A percentile compares a stretch with the other conserved stretches of the same genome.
phyloP scores from a whole-genome alignment of 2,888 invertebrate genomes.

The Dendrolimus houi region DNA sequence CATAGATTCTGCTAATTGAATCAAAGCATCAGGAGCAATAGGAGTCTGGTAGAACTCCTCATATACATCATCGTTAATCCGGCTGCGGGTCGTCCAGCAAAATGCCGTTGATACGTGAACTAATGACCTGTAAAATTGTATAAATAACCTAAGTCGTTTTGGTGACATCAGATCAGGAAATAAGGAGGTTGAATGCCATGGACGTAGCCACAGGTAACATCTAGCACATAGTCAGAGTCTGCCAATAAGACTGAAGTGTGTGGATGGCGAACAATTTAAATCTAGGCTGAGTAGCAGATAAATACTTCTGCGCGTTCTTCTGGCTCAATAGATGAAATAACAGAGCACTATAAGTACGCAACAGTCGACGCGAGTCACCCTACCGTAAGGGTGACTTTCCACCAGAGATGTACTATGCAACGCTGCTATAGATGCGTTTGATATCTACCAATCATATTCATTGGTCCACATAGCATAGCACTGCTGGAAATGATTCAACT shows the following conservation, averaged over 20 bases:
- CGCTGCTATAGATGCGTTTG: neutral
- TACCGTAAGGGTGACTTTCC: neutral
- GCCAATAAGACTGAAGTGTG: no score
- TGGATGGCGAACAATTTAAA: no score
- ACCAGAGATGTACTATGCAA: neutral
- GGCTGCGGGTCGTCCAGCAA: conserved; percentile 51
- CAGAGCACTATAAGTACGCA: no score
- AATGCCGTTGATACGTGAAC: conserved; percentile 29
- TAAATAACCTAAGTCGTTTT: no score
- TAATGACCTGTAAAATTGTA: conserved; percentile 19
- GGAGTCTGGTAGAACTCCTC: conserved; percentile 23
- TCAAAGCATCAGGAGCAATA: conserved; percentile 16
- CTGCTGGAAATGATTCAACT: neutral
- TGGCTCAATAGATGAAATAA: no score
- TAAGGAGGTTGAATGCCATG: no score
- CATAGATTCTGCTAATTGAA: conserved; percentile 17
- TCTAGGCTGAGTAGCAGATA: no score
- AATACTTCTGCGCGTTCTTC: no score
- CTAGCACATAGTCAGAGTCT: no score
- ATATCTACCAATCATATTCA: neutral
- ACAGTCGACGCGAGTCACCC: no score
- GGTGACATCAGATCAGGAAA: no score
- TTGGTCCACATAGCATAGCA: neutral
- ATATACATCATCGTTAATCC: conserved; percentile 7
- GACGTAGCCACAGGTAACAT: no score